Evolutionary conservation across 2,113 vertebrate species (phyloP), one percentile per base, ranked within the genome.

Genomic region (Clarias magur): DNA sequence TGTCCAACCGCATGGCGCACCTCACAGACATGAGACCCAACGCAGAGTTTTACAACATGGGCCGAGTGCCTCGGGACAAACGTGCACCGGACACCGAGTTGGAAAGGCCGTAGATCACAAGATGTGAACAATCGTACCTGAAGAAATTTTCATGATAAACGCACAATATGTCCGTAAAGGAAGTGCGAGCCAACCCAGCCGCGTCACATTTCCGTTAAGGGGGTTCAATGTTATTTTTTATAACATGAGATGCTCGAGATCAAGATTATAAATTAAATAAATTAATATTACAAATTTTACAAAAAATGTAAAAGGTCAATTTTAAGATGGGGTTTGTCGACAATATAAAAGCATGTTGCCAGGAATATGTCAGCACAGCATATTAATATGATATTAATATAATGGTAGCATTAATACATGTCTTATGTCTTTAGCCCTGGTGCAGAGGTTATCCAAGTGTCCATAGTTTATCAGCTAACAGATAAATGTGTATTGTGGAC

Each of bases 1-100:
- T 96, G 95, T 96, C 95, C 38, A 97, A 96, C 84, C 91, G 93
- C 2, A 91, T 98, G 7, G 95, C 95, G n/a, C 95, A 96, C 82
- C 92, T 96, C 25, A 93, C 94, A 0, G 95, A 91, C 91, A 92
- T 97, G 93, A 93, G 90, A 85, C 96, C 96, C 19, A 98, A 97
- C 86, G 0, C 82, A 2, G 96, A 97, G 67, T 98, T 97, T 92
- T 96, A 96, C 83, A 91, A 87, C 8, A 90, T 97, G 94, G 96
- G 95, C 34, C 94, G 96, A 85, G 9, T 85, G 1, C 94, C 95
- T 0, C 84, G 85, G 82, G 93, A 93, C 59, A 93, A 93, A 72
- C 76, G 53, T n/a, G 34, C 38, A 25, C 68, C 85, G 90, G 92
- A 78, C 82, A 89, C 19, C 38, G 57, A 88, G 67, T 57, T 21